phyloP scores from a whole-genome alignment of 2,113 vertebrate genomes.

The Chloebia gouldiae region DNA sequence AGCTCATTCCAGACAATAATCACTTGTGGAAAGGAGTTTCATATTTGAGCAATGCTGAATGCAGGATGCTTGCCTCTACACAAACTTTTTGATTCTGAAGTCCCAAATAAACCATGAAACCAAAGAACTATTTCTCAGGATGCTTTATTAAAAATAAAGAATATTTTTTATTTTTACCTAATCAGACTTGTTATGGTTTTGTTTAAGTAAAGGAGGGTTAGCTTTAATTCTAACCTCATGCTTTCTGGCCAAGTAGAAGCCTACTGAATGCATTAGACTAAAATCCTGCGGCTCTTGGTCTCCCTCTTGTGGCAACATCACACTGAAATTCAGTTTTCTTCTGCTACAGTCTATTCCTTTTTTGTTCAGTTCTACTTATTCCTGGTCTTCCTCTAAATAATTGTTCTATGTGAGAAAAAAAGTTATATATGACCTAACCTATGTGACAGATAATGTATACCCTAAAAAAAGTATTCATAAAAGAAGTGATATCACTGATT shows the following conservation, averaged over 20 bases:
- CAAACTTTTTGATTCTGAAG: not conserved
- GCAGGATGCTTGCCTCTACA: not conserved
- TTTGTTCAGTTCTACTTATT: not conserved
- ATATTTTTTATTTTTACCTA: not conserved
- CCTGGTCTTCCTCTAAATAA: not conserved
- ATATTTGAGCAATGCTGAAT: not conserved
- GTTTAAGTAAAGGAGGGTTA: not conserved
- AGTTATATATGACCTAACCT: not conserved
- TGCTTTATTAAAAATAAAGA: not conserved
- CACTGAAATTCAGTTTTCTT: not conserved
- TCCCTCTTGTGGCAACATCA: constrained; percentile 47
- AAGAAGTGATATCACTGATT: not conserved
- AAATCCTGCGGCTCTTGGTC: not conserved
- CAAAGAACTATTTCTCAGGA: not conserved
- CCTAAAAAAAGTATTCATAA: not conserved
- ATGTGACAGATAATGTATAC: not conserved
- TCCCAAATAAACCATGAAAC: not conserved
- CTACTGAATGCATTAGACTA: not conserved
- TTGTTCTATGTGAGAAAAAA: not conserved
- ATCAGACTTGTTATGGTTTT: not conserved
- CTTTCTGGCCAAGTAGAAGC: not conserved
- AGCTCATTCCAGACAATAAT: not conserved
- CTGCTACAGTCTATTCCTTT: not conserved
- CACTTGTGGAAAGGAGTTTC: not conserved
- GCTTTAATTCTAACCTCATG: not conserved